phyloP scores from a whole-genome alignment of 2,888 invertebrate genomes.

The Plutella xylostella region DNA sequence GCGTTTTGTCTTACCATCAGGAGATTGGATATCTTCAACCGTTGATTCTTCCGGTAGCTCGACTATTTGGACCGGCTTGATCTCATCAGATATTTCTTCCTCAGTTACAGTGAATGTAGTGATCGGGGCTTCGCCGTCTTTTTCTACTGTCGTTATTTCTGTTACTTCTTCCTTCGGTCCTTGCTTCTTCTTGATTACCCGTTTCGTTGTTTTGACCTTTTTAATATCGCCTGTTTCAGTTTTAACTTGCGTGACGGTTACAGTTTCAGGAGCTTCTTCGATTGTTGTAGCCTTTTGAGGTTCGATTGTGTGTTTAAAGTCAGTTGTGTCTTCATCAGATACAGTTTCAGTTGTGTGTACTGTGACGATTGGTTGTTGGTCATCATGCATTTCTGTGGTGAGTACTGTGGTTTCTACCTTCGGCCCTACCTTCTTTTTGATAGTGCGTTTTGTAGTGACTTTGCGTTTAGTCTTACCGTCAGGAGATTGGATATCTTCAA shows the following conservation, averaged over 20 bases:
- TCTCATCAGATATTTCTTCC: slow-evolving; percentile 7
- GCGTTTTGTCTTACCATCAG: slow-evolving; percentile 28
- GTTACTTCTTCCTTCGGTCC: slow-evolving; percentile 40
- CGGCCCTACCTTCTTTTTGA: slow-evolving; percentile 33
- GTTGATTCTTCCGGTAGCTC: slow-evolving; percentile 6
- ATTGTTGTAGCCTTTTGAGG: slow-evolving; percentile 26
- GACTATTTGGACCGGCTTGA: slow-evolving; percentile 16
- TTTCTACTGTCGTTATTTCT: slow-evolving; percentile 44
- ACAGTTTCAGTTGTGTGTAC: slow-evolving; percentile 24
- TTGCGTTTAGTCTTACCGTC: slow-evolving; percentile 10
- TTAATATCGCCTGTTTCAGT: slow-evolving; percentile 38
- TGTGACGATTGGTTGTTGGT: slow-evolving; percentile 24
- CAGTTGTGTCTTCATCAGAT: slow-evolving; percentile 24
- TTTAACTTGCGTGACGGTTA: slow-evolving; percentile 41
- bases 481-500: slow-evolving; percentile 10
- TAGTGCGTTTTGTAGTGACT: slow-evolving; percentile 9
- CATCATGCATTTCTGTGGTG: slow-evolving; percentile 52
- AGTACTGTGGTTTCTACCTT: slow-evolving; percentile 50
- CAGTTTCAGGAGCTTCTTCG: slow-evolving; percentile 34
- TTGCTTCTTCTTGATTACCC: slow-evolving; percentile 31
- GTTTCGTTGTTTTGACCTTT: slow-evolving; percentile 32
- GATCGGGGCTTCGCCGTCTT: slow-evolving; percentile 23
- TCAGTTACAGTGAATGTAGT: slow-evolving; percentile 8
- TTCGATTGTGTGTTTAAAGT: slow-evolving; percentile 13
- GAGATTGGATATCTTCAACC: slow-evolving; percentile 29